Base-by-base conservation (phyloP, 2,888 invertebrate genomes). In the Physocephala rufipes region DNA sequence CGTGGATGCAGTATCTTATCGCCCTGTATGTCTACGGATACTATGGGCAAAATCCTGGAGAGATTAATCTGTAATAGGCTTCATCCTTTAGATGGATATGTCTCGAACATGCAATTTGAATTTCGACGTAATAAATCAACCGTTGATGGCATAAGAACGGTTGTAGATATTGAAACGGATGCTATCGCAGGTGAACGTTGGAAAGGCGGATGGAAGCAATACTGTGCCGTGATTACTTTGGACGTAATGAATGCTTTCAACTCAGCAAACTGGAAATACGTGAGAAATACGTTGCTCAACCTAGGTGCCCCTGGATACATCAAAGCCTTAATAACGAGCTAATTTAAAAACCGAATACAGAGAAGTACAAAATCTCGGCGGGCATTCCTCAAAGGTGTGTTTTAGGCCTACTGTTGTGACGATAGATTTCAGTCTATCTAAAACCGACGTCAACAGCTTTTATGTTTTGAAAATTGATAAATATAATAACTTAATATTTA, bases 211-310 rank as follows among this genome's bases (percentile, higher is more conserved):
- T 24, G 24, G 21, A 55, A 24, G 24, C 5, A 55, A 13, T 49
- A 49, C 49, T 49, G 49, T 49, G 49, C 49, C 16, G 19, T 49
- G 16, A 13, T 49, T 13, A 49, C 49, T 9, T 24, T 55, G 1
- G 53, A 24, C 53, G 53, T 55, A 4, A 55, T 21, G 24, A 55
- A 55, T 13, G 53, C 53, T 24, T 55, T 55, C 21, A 55, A 55
- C 21, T 21, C 53, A 4, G 53, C 53, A 19, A 55, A 55, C 19
- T 19, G 53, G 53, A 2, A 55, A 24, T 24, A 55, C 19, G 24
- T 55, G 5, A 55, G n/a, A 21, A 55, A 9, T 2, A 13, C 16
- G 24, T 24, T 55, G 3, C 19, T 55, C 13, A 55, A 24, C 9
- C 19, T 55, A 13, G 53, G 21, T 9, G 19, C 53, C 24, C 53